Conservation (phyloP, 2,113 vertebrate genomes). For the Rhinolophus ferrumequinum region DNA sequence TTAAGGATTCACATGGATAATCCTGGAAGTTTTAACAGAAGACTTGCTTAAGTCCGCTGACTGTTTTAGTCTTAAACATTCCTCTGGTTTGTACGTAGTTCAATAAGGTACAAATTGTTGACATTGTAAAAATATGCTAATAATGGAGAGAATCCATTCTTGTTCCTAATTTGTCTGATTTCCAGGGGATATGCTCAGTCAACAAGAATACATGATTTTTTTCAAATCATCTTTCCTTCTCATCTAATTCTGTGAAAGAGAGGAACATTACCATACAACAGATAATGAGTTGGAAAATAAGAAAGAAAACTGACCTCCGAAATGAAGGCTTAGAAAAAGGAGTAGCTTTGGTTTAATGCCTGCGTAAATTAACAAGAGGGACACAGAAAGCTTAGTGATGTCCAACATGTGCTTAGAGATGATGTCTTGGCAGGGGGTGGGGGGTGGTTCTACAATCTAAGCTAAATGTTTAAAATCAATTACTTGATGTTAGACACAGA, state of each 20-base stretch:
- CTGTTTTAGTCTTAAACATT: background rate
- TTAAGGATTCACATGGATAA: background rate
- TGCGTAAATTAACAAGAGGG: background rate
- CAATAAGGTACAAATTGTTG: background rate
- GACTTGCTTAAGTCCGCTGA: background rate
- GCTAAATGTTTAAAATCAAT: background rate
- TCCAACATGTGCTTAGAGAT: conserved; percentile 24
- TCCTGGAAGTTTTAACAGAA: background rate
- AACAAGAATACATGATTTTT: conserved; percentile 2
- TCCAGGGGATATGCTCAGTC: background rate
- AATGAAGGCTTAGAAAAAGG: background rate
- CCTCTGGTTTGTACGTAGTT: background rate
- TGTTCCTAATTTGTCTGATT: background rate
- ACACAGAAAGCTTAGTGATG: conserved; percentile 46
- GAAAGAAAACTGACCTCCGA: conserved; percentile 46
- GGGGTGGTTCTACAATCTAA: conserved; percentile 16
- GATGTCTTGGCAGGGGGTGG: background rate
- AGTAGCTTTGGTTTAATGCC: conserved; percentile 42
- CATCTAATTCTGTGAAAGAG: background rate
- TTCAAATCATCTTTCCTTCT: background rate
- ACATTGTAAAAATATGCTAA: conserved; percentile 5
- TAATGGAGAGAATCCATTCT: background rate
- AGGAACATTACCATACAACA: background rate
- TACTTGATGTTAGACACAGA: conserved; percentile 1
- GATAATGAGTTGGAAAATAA: conserved; percentile 63